Evolutionary conservation across 2,888 invertebrate genomes (phyloP), one percentile per base, ranked within the genome.

Genomic region (Parnassius mnemosyne): DNA sequence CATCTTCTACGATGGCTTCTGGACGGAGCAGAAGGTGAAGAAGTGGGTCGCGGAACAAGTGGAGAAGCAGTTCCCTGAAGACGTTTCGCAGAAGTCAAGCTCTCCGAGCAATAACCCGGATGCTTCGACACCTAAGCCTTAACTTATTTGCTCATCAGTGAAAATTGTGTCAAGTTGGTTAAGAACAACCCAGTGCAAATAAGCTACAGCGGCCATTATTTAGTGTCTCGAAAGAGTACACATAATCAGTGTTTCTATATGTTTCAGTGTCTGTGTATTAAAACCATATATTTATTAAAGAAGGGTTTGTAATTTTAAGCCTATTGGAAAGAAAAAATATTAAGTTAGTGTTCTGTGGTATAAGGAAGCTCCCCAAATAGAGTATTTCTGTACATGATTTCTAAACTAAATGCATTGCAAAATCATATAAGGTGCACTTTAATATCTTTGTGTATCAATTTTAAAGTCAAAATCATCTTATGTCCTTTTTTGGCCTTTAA

Each of bases 11-110:
- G 92, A 92, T 54, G 92, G 92, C 1, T 92, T 92, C 73, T 92
- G 92, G 92, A 92, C 92, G 1, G 92, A 92, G 78, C 92, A 91
- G 79, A 91, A 92, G 70, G 92, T 92, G 13, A 92, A 89, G 73
- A 89, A 87, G 73, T 92, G 92, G 92, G 91, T 90, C 2, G 88
- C 92, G 5, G 92, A 92, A 69, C 92, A 91, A 70, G 88, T 89
- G 16, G 90, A 91, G 71, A 90, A 90, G 71, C 88, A 86, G 75
- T 87, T 87, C 69, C 89, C 90, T 1, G 89, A 87, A 53, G 89
- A 88, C 25, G 64, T 73, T 5, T 65, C 75, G 5, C 73, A 73
- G 34, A 68, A 78, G 56, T 65, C 76, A 0, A 49, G 75, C 34
- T 73, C 81, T 34, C 77, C 81, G 10, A 67, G 66, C 60, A 68